Conservation (phyloP, 2,113 vertebrate genomes). For the Serinus canaria region DNA sequence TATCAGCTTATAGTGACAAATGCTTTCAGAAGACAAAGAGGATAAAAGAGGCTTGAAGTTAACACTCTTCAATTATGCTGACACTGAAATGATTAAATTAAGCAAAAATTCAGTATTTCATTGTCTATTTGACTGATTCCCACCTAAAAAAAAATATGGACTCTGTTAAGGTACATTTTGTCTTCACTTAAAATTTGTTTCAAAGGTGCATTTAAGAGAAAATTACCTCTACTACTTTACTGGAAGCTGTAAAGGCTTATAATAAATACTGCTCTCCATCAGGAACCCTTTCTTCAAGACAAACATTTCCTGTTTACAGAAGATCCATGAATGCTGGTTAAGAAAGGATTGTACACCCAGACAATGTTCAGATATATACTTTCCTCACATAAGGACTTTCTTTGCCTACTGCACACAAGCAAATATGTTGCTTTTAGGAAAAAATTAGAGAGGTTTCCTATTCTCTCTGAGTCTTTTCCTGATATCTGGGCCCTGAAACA, state of each 20-base stretch:
- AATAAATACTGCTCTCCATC: background rate
- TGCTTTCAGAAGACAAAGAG: background rate
- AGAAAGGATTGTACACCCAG: background rate
- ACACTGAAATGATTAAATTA: slow-evolving; percentile 13
- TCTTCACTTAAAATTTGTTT: slow-evolving; percentile 5
- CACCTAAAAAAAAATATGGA: slow-evolving; percentile 23
- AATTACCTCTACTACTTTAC: background rate
- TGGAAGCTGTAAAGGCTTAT: background rate
- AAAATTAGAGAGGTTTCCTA: background rate
- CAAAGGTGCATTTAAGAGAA: slow-evolving; percentile 10
- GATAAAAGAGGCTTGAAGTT: background rate
- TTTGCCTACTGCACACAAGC: background rate
- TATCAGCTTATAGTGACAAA: background rate
- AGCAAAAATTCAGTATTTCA: slow-evolving; percentile 31
- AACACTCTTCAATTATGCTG: background rate
- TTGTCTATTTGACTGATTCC: background rate
- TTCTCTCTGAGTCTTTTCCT: background rate
- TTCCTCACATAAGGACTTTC: background rate
- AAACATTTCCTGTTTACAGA: background rate
- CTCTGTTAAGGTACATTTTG: slow-evolving; percentile 13
- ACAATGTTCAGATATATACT: background rate
- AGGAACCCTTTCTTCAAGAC: slow-evolving; percentile 16
- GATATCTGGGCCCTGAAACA: background rate
- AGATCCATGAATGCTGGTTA: background rate
- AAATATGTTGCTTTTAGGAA: background rate